Evolutionary conservation across 2,888 invertebrate genomes (phyloP), one percentile per base, ranked within the genome.

Genomic region (Ectemnius lituratus): DNA sequence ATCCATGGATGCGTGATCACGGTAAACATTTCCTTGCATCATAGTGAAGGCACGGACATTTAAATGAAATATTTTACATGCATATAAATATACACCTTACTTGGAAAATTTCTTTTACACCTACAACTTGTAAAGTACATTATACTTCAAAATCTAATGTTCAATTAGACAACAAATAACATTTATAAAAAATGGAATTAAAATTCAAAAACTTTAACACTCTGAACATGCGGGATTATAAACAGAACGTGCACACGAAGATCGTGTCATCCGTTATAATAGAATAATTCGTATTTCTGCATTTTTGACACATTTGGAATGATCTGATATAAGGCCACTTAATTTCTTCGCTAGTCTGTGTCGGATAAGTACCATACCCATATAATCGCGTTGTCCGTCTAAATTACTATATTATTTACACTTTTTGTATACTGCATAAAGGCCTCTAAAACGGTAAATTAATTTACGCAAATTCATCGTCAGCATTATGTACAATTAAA

Each of bases 151-250:
- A 82, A 82, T 77, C 83, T 85, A 84, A 78, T 80, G 73, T 77
- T 84, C 77, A 81, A 85, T 86, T 83, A 79, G 81, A 86, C 79
- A 88, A 88, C 87, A 88, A 88, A 78, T 88, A 89, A 88, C 87
- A 87, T 83, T 82, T 80, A 82, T 86, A 86, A 87, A 81, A 86
- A 86, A 84, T 85, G 78, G 83, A 82, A 86, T 86, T 90, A 90
- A 89, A 90, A 88, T 90, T 90, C 87, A 78, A 87, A 90, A 90
- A 90, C 90, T 89, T 90, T 84, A 90, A 90, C 90, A 86, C 85
- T 85, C 84, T 85, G 85, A 85, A 82, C 83, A 86, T 85, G 86
- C 83, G 83, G 83, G 84, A 81, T 71, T 78, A 79, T 77, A 81
- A 79, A 83, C 78, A 73, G 73, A 82, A 69, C 75, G 69, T 66